Evolutionary conservation across 37 sponge, comb jelly and placozoan genomes (phyloP), one percentile per base, ranked within the genome.

Genomic region (Geodia barretti): DNA sequence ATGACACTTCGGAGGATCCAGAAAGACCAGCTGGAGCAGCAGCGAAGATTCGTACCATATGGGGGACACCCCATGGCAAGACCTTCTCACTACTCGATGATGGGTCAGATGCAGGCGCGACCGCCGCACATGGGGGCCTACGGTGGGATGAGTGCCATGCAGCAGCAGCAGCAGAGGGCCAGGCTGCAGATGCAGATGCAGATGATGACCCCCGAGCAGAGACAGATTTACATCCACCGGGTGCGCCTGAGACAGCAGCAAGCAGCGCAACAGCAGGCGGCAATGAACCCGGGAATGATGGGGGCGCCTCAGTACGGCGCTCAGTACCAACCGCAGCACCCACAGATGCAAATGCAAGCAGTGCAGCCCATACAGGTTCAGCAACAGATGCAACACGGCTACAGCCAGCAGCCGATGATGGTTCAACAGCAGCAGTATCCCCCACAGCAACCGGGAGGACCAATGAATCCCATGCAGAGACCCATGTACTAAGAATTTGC

Each of bases 221-320:
- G 60, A 25, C 41, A 43, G 23, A 24, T 59, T 17, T 75, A 60
- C 24, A 17, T 71, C 61, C 71, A 77, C 24, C 71, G 21, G 3
- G 77, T 76, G 30, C 78, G 63, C 32, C 59, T 24, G 38, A 66
- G 64, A 38, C 84, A 83, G 37, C 76, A 68, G 68, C 84, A 83
- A 47, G 11, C n/a, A n/a, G n/a, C n/a, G n/a, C n/a, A n/a, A n/a
- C n/a, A n/a, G n/a, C n/a, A n/a, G n/a, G n/a, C 7, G 7, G 54
- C 14, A 7, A 47, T 47, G 7, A 47, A 47, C 14, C 14, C 54
- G 14, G 11, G 14, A 14, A 47, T 47, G 54, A 47, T 47, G 54
- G 54, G 11, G 14, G 14, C 7, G 7, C 54, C 7, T 7, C 54
- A 47, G 54, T 47, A 47, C 54, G 14, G 14, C 14, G 11, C 54